These are phyloP conservation scores for Alentia gelatinosa DNA, from an alignment of 2,888 invertebrate genomes.

Conservation along the genomic window DNA sequence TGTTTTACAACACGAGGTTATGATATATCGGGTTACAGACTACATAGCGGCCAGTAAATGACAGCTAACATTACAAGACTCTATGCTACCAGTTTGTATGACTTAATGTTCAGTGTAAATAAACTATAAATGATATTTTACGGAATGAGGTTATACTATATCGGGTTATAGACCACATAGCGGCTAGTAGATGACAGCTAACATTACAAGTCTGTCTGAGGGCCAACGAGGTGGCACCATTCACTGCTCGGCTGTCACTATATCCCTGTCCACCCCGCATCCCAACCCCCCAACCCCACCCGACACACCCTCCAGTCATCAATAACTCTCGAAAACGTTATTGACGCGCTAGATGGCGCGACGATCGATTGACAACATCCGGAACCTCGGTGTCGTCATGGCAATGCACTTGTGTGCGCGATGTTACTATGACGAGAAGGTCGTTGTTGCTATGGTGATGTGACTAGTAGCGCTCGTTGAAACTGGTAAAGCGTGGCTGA, in stretches of 20 bases:
- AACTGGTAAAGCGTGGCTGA: not conserved
- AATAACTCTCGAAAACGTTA: conserved; percentile 12
- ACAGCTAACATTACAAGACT: too few relatives aligned
- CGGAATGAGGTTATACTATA: too few relatives aligned
- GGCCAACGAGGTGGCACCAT: not conserved
- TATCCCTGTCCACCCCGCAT: too few relatives aligned
- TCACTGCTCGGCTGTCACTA: not conserved
- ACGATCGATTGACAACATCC: conserved; percentile 22
- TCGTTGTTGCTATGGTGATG: not conserved
- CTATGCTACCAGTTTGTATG: too few relatives aligned
- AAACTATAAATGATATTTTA: too few relatives aligned
- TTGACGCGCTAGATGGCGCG: conserved; percentile 12
- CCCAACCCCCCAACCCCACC: not conserved
- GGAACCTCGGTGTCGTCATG: not conserved
- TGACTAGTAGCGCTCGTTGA: not conserved
- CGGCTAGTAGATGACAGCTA: too few relatives aligned
- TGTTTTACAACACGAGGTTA: too few relatives aligned
- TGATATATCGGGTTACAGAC: too few relatives aligned
- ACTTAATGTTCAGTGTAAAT: too few relatives aligned
- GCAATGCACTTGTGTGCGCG: not conserved
- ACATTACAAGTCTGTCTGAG: not conserved
- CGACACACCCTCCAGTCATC: not conserved
- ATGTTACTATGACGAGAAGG: not conserved
- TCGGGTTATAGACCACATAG: too few relatives aligned
- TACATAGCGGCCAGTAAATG: too few relatives aligned